Evolutionary conservation across 64 coral and sea anemone species (phyloP).

Genomic region (Stichodactyla mertensii): DNA sequence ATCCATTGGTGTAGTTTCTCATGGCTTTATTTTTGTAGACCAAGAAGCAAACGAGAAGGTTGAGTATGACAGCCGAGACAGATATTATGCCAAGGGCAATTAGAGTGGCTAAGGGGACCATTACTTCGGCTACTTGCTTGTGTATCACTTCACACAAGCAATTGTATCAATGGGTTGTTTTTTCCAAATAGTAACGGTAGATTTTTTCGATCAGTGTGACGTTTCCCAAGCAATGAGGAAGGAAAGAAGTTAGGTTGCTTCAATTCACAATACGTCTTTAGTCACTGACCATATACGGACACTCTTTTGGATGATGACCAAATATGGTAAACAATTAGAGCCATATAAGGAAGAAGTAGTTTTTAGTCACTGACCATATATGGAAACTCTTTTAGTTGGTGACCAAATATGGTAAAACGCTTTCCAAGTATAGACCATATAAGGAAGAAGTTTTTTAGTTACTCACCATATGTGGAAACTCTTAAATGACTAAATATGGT

Average conservation of each 20-base stretch:
- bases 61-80: conserved; percentile 6
- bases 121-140: neutral
- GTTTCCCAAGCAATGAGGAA: too few species aligned
- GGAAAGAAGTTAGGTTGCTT: too few species aligned
- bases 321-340: neutral
- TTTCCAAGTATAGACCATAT: neutral
- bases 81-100: conserved; percentile 31
- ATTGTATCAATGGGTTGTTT: too few species aligned
- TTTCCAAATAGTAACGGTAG: too few species aligned
- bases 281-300: too few species aligned
- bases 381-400: neutral
- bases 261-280: too few species aligned
- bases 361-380: neutral
- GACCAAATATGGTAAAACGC: neutral
- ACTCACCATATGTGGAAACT: neutral
- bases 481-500: neutral
- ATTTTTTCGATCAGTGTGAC: too few species aligned
- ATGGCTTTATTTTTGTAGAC: conserved; percentile 51
- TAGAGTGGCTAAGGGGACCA: neutral
- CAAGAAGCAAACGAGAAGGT: conserved; percentile 34
- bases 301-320: too few species aligned
- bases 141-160: neutral
- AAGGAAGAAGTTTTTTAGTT: neutral
- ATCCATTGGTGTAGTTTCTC: conserved; percentile 54
- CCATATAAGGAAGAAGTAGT: neutral